phyloP scores from a whole-genome alignment of 2,797 vertebrate genomes.

The Martes flavigula region DNA sequence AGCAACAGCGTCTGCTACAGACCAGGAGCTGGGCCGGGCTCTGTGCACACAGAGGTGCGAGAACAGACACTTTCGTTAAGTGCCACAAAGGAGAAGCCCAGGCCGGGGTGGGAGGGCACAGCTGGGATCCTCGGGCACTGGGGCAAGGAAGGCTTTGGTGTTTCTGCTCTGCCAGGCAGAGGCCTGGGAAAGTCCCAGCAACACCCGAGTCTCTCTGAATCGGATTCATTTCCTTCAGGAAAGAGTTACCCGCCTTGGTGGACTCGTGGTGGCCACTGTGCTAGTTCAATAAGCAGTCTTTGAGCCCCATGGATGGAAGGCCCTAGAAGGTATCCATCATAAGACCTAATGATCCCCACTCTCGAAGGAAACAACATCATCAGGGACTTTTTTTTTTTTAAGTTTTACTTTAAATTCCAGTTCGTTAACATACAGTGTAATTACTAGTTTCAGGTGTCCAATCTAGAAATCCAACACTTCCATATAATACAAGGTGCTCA shows the following conservation, averaged over 20 bases:
- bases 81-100: not conserved
- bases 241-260: not conserved
- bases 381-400: not conserved
- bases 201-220: not conserved
- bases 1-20: not conserved
- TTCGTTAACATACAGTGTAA: not conserved
- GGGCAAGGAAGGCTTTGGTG: too few species aligned
- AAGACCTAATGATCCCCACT: not conserved
- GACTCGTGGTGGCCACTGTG: not conserved
- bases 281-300: not conserved
- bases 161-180: too few species aligned
- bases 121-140: fast-evolving
- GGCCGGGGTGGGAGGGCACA: not conserved
- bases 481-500: not conserved
- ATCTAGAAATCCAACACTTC: not conserved
- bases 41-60: not conserved
- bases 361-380: not conserved
- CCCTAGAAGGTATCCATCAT: not conserved
- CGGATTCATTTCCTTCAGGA: not conserved
- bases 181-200: not conserved
- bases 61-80: not conserved
- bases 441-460: not conserved
- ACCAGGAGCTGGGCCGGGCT: not conserved
- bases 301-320: not conserved
- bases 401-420: not conserved